Evolutionary conservation across 23 tunicate genomes (phyloP).

Genomic region (Halocynthia roretzi): DNA sequence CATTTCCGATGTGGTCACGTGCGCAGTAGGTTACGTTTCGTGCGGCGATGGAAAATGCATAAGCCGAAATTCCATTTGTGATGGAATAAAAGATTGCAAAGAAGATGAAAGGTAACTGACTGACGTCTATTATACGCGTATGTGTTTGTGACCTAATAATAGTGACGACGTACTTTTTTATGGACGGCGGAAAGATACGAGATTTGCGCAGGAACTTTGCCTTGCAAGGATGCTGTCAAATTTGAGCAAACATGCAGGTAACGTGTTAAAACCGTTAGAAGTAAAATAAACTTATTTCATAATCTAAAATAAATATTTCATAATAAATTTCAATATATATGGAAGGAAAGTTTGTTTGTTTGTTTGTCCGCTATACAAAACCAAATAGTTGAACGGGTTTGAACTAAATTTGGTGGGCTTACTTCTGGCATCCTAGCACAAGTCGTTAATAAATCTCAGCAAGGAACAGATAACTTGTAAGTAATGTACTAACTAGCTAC

Average conservation of each 20-base stretch:
- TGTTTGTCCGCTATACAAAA: too few relatives aligned
- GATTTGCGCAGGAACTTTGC: conserved; percentile 53
- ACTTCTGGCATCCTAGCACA: too few relatives aligned
- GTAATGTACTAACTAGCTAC: too few relatives aligned
- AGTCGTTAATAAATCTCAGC: too few relatives aligned
- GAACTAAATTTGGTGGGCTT: too few relatives aligned
- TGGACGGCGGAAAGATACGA: conserved; percentile 24
- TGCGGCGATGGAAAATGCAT: conserved; percentile 52
- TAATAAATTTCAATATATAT: too few relatives aligned
- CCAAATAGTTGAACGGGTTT: too few relatives aligned
- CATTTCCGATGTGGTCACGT: background rate
- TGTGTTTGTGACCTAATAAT: background rate
- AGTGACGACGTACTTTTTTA: background rate
- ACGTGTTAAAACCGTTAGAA: background rate
- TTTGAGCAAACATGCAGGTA: conserved; percentile 39
- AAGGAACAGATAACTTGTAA: too few relatives aligned
- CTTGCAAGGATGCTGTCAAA: conserved; percentile 27
- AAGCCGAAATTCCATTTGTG: conserved; percentile 40
- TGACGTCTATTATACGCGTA: background rate
- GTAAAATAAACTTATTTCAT: too few relatives aligned
- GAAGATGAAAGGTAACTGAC: conserved; percentile 51
- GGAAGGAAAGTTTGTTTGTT: too few relatives aligned
- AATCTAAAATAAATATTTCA: too few relatives aligned
- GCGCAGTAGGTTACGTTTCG: conserved; percentile 18
- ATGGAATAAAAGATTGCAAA: conserved; percentile 50